These are phyloP conservation scores for Toxonevra muliebris DNA, from an alignment of 2,888 invertebrate genomes.

Conservation along the genomic window DNA sequence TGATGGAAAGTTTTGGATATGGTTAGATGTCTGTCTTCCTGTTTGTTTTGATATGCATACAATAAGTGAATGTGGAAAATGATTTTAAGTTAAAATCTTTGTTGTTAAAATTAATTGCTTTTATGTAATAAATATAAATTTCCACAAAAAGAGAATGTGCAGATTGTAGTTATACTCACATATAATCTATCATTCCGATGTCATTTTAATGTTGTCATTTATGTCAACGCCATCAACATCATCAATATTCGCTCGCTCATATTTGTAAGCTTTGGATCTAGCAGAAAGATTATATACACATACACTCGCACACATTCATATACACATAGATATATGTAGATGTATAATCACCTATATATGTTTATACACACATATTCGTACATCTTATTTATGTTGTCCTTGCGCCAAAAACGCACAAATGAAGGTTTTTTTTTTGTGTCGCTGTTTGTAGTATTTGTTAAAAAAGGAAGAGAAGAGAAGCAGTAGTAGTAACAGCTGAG, in stretches of 20 bases:
- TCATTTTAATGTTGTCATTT: slow-evolving; percentile 24
- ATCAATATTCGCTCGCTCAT: neutral
- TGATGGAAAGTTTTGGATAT: too few species aligned
- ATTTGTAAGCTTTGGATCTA: neutral
- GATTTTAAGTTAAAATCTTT: too few species aligned
- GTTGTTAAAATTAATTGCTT: neutral
- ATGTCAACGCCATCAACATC: slow-evolving; percentile 15
- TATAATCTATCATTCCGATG: slow-evolving; percentile 2
- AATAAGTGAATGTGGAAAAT: too few species aligned
- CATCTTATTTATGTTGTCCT: slow-evolving; percentile 37
- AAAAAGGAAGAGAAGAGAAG: neutral
- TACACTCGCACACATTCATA: slow-evolving; percentile 6
- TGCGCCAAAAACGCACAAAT: slow-evolving; percentile 41
- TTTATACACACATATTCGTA: neutral
- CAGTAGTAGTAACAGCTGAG: too few species aligned
- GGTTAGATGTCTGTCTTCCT: too few species aligned
- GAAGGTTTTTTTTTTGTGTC: too few species aligned
- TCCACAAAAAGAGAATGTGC: too few species aligned
- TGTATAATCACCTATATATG: neutral
- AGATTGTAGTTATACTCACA: neutral
- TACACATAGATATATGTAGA: neutral
- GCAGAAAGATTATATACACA: neutral
- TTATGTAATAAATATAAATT: neutral
- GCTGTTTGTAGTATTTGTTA: neutral
- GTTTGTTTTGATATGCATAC: too few species aligned